phyloP scores from a whole-genome alignment of 2,888 invertebrate genomes.

The Tipula unca region DNA sequence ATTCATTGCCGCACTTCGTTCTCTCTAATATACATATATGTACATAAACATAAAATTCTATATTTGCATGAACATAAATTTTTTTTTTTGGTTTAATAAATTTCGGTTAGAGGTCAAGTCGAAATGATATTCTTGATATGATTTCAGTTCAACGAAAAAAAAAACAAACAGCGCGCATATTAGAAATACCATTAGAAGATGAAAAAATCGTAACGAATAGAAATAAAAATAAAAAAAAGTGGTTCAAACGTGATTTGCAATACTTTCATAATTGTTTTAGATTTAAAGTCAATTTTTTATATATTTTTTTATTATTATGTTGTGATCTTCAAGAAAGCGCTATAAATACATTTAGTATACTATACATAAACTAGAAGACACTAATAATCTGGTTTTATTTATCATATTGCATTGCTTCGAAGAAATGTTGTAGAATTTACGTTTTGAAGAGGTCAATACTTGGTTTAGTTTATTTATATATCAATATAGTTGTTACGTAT shows the following conservation, averaged over 20 bases:
- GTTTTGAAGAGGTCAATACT: not conserved
- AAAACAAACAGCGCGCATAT: not conserved
- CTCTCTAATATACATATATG: not conserved
- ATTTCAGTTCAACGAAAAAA: not conserved
- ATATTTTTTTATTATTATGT: not conserved
- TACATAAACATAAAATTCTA: not conserved
- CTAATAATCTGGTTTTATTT: constrained; percentile 1
- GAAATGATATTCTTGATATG: not conserved
- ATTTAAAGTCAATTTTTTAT: not conserved
- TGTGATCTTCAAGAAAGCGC: not conserved
- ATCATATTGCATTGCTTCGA: not conserved
- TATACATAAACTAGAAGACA: not conserved
- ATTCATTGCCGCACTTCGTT: too few relatives aligned
- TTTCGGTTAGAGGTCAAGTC: not conserved
- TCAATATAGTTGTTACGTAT: too few relatives aligned
- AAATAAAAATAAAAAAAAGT: not conserved
- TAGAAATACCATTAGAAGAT: not conserved
- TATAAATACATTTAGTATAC: not conserved
- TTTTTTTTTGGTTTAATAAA: too few relatives aligned
- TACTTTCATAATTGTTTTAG: not conserved
- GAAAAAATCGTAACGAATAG: not conserved
- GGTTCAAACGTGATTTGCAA: constrained; percentile 14
- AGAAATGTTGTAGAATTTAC: constrained; percentile 8
- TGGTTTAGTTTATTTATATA: not conserved
- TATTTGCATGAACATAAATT: not conserved